Evolutionary conservation across 2,888 invertebrate genomes (phyloP).

Genomic region (Graphium colonna): DNA sequence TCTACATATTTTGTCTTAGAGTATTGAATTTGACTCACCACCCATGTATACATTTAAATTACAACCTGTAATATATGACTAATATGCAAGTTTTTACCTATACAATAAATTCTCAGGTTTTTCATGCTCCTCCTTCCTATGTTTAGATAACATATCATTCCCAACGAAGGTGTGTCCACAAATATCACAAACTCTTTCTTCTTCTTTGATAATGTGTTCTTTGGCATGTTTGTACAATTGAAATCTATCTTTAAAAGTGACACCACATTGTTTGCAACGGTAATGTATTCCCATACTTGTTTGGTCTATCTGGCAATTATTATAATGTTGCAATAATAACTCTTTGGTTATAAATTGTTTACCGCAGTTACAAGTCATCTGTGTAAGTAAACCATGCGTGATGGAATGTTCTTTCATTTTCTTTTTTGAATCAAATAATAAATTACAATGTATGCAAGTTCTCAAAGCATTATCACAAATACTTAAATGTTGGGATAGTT

Average conservation of each 20-base stretch:
- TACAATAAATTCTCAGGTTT: conserved; percentile 43
- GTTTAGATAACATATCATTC: conserved; percentile 49
- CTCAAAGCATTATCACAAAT: conserved; percentile 57
- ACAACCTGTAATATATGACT: too few species aligned
- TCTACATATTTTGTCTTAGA: too few species aligned
- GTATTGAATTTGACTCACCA: too few species aligned
- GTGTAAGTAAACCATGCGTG: conserved; percentile 40
- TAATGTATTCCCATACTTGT: conserved; percentile 47
- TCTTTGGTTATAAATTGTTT: conserved; percentile 52
- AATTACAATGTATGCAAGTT: conserved; percentile 60
- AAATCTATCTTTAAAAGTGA: conserved; percentile 55
- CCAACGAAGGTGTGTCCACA: conserved; percentile 58
- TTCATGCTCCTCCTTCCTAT: conserved; percentile 54
- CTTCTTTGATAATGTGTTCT: conserved; percentile 52
- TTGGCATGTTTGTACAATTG: conserved; percentile 63
- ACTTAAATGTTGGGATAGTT: conserved; percentile 60
- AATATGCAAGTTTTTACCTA: conserved; percentile 38
- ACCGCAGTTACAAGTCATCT: conserved; percentile 54
- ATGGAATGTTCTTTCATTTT: conserved; percentile 61
- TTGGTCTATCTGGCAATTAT: conserved; percentile 51
- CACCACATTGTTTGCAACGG: conserved; percentile 64
- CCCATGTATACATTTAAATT: too few species aligned
- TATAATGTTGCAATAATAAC: conserved; percentile 50
- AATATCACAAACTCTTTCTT: conserved; percentile 57
- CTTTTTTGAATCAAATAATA: conserved; percentile 59